Base-by-base conservation (phyloP, 37 sponge, comb jelly and placozoan species). In the Aplysina aerophoba region DNA sequence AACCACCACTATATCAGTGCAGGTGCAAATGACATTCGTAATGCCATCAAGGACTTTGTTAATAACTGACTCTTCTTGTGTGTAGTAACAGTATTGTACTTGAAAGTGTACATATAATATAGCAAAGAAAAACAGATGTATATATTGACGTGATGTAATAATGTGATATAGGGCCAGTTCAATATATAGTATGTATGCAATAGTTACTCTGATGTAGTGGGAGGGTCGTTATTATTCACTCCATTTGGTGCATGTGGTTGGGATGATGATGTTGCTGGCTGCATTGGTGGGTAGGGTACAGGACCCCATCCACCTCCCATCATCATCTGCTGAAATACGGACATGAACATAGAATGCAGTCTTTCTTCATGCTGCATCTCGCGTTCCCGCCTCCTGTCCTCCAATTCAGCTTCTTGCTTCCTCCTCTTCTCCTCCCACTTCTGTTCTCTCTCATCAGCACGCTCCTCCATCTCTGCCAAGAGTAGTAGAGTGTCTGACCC, bases 21-120 rank as follows among this genome's bases (percentile, higher is more conserved):
- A 28, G 22, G 22, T 4, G 80, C 80, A 27, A 19, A 39, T 44
- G 5, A 40, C 16, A 79, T 79, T 40, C 56, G 80, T 41, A 56
- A 79, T 24, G 56, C 80, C 55, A 50, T 79, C 19, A 25, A 38
- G 21, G 25, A 39, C 30, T 79, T 39, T 79, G n/a, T 79, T 27
- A 21, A 33, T 73, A 63, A 73, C 28, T 44, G 50, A 44, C 3
- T 3, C 50, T 8, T 8, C 8, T 44, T 44, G 50, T 44, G 50
- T 44, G 50, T 44, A 44, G n/a, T n/a, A n/a, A n/a, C n/a, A n/a
- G n/a, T n/a, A 44, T 44, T 3, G 50, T 44, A 44, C 50, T 11
- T 44, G 50, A n/a, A n/a, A n/a, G n/a, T 44, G 50, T 8, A 44
- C 8, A 44, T 44, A 44, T 8, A 8, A 11, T 11, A 44, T 44